A percentile compares a stretch with the other conserved stretches of the same genome.
Evolutionary conservation across 2,888 invertebrate genomes (phyloP).

Genomic region (Drosophila longiperda): DNA sequence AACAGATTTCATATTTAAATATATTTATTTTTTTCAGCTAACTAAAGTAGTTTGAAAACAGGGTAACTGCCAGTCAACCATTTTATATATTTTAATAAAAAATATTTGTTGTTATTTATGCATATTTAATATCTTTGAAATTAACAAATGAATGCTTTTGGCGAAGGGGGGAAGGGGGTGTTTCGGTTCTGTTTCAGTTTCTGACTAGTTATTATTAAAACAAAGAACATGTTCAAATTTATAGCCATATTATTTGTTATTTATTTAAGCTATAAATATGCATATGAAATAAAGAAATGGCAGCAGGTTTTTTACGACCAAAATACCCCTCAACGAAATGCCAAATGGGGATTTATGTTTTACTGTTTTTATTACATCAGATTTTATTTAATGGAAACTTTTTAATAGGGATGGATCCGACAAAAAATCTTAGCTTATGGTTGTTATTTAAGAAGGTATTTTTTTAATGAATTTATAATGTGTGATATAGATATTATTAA

Average conservation of each 20-base stretch:
- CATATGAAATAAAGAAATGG: slow-evolving; percentile 71
- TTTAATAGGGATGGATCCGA: not conserved
- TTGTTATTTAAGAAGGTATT: not conserved
- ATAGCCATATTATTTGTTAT: slow-evolving; percentile 78
- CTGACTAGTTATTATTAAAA: slow-evolving; percentile 68
- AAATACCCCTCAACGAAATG: slow-evolving; percentile 35
- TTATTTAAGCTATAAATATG: slow-evolving; percentile 79
- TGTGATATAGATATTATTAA: not conserved
- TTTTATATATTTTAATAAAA: not conserved
- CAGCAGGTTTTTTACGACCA: slow-evolving; percentile 64
- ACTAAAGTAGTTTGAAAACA: not conserved
- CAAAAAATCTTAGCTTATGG: not conserved
- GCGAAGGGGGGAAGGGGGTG: not conserved
- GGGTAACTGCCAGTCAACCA: slow-evolving; percentile 14
- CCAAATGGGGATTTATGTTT: not conserved
- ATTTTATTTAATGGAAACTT: not conserved
- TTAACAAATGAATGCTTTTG: slow-evolving; percentile 49
- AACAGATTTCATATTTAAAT: not conserved
- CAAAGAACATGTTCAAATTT: slow-evolving; percentile 76
- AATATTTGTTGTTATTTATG: slow-evolving; percentile 60
- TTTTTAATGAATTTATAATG: not conserved
- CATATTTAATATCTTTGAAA: slow-evolving; percentile 72
- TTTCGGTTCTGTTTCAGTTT: slow-evolving; percentile 11
- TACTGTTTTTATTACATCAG: no score
- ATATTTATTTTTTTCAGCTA: not conserved